These are phyloP conservation scores for Anthonomus grandis DNA, from an alignment of 1,140 invertebrate species.

Conservation along the genomic window DNA sequence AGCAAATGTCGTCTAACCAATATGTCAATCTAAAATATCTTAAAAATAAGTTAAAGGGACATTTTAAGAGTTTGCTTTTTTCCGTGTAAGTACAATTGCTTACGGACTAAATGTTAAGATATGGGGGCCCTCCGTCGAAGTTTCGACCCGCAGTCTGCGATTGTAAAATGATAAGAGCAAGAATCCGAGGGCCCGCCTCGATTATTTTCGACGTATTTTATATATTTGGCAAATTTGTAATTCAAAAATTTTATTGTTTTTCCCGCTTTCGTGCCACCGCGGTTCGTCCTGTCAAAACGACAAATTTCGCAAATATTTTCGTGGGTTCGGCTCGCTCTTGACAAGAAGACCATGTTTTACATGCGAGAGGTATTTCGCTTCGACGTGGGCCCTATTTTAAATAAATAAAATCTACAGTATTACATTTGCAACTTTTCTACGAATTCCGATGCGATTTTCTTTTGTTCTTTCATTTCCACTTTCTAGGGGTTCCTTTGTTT, in stretches of 20 bases:
- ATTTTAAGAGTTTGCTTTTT: too few relatives aligned
- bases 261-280: not conserved
- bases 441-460: too few relatives aligned
- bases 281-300: conserved; percentile 14
- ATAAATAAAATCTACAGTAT: not conserved
- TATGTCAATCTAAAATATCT: too few relatives aligned
- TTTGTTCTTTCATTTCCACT: too few relatives aligned
- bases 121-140: not conserved
- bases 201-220: conserved; percentile 34
- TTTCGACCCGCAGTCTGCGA: not conserved
- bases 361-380: not conserved
- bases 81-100: too few relatives aligned
- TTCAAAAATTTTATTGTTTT: conserved; percentile 32
- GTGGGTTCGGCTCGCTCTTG: not conserved
- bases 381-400: not conserved
- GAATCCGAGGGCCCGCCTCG: conserved; percentile 32
- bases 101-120: too few relatives aligned
- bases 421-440: too few relatives aligned
- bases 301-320: conserved; percentile 14
- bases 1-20: too few relatives aligned
- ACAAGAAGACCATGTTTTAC: conserved; percentile 1
- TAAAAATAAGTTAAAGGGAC: not conserved
- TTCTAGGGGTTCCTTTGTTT: conserved; percentile 30
- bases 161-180: conserved; percentile 25
- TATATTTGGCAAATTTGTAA: conserved; percentile 36